Conservation (phyloP, 2,888 invertebrate genomes). For the Serripes groenlandicus region DNA sequence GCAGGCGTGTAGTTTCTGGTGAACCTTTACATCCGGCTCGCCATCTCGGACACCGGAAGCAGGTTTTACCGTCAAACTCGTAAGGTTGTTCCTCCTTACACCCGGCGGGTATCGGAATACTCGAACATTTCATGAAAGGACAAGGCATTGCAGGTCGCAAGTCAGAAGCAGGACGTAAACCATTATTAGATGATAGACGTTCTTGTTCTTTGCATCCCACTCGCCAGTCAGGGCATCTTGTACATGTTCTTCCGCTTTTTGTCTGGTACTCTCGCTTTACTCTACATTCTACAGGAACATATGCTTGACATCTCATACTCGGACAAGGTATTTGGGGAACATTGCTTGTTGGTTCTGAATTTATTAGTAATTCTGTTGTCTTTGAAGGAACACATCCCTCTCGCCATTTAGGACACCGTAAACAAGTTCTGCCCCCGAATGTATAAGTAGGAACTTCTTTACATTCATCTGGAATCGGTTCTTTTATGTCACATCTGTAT, state of each 20-base stretch:
- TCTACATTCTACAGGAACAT: constrained; percentile 50
- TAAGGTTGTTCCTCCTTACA: constrained; percentile 51
- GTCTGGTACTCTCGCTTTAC: constrained; percentile 21
- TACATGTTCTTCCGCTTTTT: constrained; percentile 23
- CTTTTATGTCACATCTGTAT: neutral
- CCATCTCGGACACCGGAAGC: constrained; percentile 61
- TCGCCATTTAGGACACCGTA: constrained; percentile 26
- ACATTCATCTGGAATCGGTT: constrained; percentile 34
- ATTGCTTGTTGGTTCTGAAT: neutral
- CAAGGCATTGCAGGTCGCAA: constrained; percentile 24
- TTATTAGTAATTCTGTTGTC: neutral
- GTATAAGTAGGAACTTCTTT: constrained; percentile 3
- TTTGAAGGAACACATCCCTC: constrained; percentile 8
- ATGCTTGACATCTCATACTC: constrained; percentile 23
- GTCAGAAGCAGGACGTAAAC: neutral
- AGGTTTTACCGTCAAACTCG: constrained; percentile 48
- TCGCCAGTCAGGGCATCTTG: constrained; percentile 39
- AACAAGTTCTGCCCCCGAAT: constrained; percentile 29
- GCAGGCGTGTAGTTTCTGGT: neutral
- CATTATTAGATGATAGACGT: constrained; percentile 11
- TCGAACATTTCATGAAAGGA: constrained; percentile 41
- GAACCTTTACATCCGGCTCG: constrained; percentile 35
- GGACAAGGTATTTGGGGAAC: constrained; percentile 22
- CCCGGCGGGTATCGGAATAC: constrained; percentile 42
- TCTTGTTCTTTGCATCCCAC: constrained; percentile 35